Conservation (phyloP, 2,113 vertebrate genomes). For the Neoarius graeffei region DNA sequence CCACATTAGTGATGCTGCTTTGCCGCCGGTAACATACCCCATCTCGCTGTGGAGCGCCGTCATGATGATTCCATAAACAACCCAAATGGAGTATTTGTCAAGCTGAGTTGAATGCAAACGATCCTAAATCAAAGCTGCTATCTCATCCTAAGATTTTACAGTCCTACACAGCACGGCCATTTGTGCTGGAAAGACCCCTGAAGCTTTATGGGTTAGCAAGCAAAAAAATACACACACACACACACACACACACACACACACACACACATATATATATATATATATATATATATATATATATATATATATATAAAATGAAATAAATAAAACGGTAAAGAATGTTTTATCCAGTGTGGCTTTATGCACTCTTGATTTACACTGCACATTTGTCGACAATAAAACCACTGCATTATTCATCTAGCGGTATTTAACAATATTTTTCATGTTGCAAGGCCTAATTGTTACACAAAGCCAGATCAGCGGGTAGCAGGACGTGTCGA, state of each 20-base stretch:
- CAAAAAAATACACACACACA: conserved; percentile 8
- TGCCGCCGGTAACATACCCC: conserved; percentile 66
- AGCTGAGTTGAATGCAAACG: conserved; percentile 65
- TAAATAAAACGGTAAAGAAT: conserved; percentile 55
- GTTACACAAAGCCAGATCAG: conserved; percentile 55
- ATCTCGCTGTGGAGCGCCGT: conserved; percentile 62
- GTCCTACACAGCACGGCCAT: conserved; percentile 65
- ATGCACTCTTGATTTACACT: conserved; percentile 56
- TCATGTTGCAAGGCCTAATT: conserved; percentile 54
- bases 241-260: too few species aligned
- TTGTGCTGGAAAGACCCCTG: conserved; percentile 68
- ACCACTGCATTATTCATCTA: conserved; percentile 58
- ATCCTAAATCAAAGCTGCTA: conserved; percentile 70
- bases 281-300: too few species aligned
- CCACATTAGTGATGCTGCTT: conserved; percentile 47
- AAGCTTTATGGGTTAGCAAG: conserved; percentile 65
- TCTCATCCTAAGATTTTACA: conserved; percentile 56
- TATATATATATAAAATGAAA: conserved; percentile 63
- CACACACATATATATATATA: too few species aligned
- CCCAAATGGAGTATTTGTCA: conserved; percentile 72
- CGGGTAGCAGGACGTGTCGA: conserved; percentile 46
- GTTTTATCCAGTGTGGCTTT: conserved; percentile 53
- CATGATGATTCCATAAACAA: conserved; percentile 76
- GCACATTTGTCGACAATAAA: conserved; percentile 53
- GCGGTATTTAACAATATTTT: conserved; percentile 61